Evolutionary conservation across 1,140 invertebrate species (phyloP).

Genomic region (Druon quercuslanigerum): DNA sequence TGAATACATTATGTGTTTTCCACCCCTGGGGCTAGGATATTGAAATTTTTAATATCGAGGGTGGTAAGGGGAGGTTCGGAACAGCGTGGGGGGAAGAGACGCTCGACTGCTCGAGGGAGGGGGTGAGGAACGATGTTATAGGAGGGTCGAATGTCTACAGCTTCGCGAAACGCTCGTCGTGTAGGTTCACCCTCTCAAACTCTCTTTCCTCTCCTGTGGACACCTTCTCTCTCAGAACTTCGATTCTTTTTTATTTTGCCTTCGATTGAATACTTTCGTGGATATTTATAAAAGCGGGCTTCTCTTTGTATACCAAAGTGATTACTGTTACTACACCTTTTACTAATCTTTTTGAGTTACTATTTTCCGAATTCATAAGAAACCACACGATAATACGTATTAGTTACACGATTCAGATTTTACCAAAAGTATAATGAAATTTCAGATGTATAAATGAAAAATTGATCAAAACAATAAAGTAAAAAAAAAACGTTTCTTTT

Average conservation of each 20-base stretch:
- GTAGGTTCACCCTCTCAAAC: neutral
- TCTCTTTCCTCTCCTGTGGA: neutral
- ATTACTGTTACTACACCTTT: neutral
- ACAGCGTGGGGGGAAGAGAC: constrained; percentile 49
- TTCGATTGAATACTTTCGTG: constrained; percentile 10
- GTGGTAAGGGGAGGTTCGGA: constrained; percentile 53
- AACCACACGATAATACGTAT: no score
- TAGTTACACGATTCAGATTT: no score
- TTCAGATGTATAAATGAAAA: no score
- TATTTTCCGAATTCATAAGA: no score
- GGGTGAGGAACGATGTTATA: constrained; percentile 44
- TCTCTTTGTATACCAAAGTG: neutral
- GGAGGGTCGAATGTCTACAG: constrained; percentile 53
- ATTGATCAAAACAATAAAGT: no score
- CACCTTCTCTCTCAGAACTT: constrained; percentile 14
- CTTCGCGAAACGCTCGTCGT: constrained; percentile 41
- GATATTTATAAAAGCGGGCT: neutral
- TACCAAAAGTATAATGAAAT: no score
- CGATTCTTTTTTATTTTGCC: constrained; percentile 12
- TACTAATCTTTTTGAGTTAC: no score
- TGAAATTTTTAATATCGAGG: constrained; percentile 77
- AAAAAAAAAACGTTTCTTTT: no score
- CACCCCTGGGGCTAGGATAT: constrained; percentile 76
- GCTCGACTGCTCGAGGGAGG: constrained; percentile 38
- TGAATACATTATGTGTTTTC: constrained; percentile 77